Base-by-base conservation (phyloP, 2,113 vertebrate genomes). In the Gnathonemus longibarbis region DNA sequence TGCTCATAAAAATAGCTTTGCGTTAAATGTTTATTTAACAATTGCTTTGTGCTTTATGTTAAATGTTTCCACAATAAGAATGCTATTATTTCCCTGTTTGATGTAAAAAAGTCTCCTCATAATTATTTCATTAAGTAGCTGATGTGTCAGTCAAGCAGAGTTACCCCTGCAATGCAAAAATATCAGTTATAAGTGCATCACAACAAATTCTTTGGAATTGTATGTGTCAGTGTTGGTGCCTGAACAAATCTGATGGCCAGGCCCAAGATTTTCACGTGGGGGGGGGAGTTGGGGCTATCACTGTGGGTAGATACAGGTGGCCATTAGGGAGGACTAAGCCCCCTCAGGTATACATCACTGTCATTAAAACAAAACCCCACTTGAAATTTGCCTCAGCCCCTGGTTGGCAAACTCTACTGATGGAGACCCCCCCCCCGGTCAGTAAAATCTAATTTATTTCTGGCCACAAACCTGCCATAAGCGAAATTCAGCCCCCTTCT, bases 401-500 rank as follows among this genome's bases (percentile, higher is more conserved):
- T 7, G 5, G 21, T 58, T 24, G 21, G 21, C 56, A 24, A 24
- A 24, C 56, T 24, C 0, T 9, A n/a, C 56, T 2, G 15, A 58
- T 0, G 21, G 56, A 58, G 56, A 8, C 56, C 7, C 56, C 56
- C n/a, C 56, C 19, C 21, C 21, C 56, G 0, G 5, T 3, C 27
- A 35, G 0, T 5, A 31, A 42, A 80, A 80, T 80, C 3, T 17
- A 19, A 80, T 19, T 17, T 42, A 80, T 80, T 31, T 35, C 31
- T 39, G 74, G 5, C 35, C 39, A 21, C 24, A 42, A 7, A 27
- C 3, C 74, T 80, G 35, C 42, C 19, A 10, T 84, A 84, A 48
- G 80, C 19, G 1, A 84, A 48, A n/a, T 39, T 21, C 45, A 24
- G 9, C 42, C 24, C 13, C 21, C 70, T 31, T 24, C 94, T 92